phyloP scores from a whole-genome alignment of 1,140 invertebrate genomes.

The Atta texana region DNA sequence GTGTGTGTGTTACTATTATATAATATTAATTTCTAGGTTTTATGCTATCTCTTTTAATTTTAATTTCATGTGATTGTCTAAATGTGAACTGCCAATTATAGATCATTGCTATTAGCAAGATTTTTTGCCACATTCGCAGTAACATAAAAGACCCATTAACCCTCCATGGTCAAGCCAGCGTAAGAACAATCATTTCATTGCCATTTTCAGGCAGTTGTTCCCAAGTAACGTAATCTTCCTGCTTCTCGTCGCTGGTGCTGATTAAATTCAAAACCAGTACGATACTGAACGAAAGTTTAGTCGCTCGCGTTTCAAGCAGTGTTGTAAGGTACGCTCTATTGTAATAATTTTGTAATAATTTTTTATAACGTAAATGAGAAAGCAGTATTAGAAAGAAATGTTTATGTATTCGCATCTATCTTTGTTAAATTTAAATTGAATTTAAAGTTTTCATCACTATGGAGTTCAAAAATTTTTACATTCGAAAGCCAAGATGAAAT shows the following conservation, averaged over 20 bases:
- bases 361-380: conserved; percentile 35
- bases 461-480: background rate
- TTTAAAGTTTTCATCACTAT: background rate
- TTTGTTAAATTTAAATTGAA: conserved; percentile 63
- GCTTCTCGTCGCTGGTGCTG: conserved; percentile 57
- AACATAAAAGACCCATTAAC: conserved; percentile 35
- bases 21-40: background rate
- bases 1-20: background rate
- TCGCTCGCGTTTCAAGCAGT: conserved; percentile 57
- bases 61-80: background rate
- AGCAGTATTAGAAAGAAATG: background rate
- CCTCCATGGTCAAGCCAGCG: conserved; percentile 15
- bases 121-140: background rate
- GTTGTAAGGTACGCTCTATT: conserved; percentile 35
- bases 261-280: conserved; percentile 72
- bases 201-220: conserved; percentile 74
- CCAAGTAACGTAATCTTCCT: conserved; percentile 77
- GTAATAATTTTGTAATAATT: conserved; percentile 58
- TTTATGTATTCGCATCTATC: background rate
- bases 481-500: background rate
- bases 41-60: background rate
- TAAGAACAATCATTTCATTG: conserved; percentile 64
- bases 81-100: conserved; percentile 25
- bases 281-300: conserved; percentile 66
- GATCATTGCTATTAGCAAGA: background rate